Base-by-base conservation (phyloP, 2,888 invertebrate genomes). In the Trachelus stipa region DNA sequence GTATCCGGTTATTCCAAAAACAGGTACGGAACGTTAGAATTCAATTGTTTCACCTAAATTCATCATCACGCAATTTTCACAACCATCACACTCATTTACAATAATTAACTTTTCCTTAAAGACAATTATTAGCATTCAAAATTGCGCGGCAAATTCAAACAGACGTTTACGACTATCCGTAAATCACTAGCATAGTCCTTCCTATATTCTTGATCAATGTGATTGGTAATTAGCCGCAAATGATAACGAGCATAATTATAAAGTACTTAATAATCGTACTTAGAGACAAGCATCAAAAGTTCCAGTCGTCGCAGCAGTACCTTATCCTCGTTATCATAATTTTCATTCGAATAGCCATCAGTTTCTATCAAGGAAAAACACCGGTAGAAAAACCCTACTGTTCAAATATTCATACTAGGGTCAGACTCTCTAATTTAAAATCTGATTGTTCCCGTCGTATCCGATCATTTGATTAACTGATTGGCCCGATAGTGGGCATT, bases 401-500 rank as follows among this genome's bases (percentile, higher is more conserved):
- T 56, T 9, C 23, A 0, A 15, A 56, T 56, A 56, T 23, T 56
- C 56, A 23, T 23, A 56, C 23, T 56, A 56, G 56, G 56, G 56
- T 9, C 56, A 23, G 23, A 15, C 56, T 23, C 56, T 56, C 56
- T 56, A 56, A 23, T 9, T 56, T 56, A 56, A 56, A 56, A 23
- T 56, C 56, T 56, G 56, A 56, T 56, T 56, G 56, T 56, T 56
- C 56, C 56, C 56, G 56, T 23, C 56, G 23, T 23, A 23, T 23
- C 56, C 56, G 56, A 56, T 56, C 12, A 31, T 71, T 31, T 12
- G 71, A 71, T 31, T 71, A 71, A 15, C 11, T 31, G 71, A 71
- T 71, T 71, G 71, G 71, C 11, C 40, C 37, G 76, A 69, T 11
- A 77, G 56, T 34, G 34, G 37, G 30, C 68, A 73, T 37, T 73